Conservation (phyloP, 1,140 invertebrate genomes). For the Epicauta chinensis region DNA sequence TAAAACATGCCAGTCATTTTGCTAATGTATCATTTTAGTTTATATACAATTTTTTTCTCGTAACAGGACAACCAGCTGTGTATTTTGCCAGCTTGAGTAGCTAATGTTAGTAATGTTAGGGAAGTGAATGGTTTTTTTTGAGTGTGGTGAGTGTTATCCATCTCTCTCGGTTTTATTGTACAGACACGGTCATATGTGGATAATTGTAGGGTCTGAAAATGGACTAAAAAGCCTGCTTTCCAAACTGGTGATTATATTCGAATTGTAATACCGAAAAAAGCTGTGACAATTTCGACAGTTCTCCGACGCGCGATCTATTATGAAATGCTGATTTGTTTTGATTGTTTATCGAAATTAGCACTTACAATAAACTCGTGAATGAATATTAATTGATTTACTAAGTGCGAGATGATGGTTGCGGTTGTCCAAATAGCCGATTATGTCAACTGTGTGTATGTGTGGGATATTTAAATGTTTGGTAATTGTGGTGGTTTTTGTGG, state of each 20-base stretch:
- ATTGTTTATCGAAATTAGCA: conserved; percentile 1
- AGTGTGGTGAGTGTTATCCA: background rate
- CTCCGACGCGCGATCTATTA: no score
- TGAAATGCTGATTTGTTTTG: no score
- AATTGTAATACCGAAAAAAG: conserved; percentile 1
- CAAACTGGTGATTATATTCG: conserved; percentile 19
- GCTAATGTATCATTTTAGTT: conserved; percentile 28
- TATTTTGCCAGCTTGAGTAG: no score
- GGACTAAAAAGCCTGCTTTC: conserved; percentile 21
- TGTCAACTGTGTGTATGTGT: no score
- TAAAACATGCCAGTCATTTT: conserved; percentile 27
- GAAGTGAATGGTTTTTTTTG: background rate
- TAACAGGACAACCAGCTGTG: conserved; percentile 22
- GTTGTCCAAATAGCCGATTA: background rate
- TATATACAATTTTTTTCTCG: background rate
- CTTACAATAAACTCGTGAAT: conserved; percentile 1
- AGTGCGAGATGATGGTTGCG: no score
- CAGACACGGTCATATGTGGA: conserved; percentile 6
- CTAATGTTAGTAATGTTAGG: background rate
- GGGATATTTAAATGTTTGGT: no score
- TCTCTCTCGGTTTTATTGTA: conserved; percentile 7
- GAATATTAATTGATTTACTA: no score
- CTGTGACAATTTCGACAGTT: conserved; percentile 6
- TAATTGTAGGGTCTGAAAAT: conserved; percentile 18
- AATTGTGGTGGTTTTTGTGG: no score